These are phyloP conservation scores for Poeciliopsis turrubarensis DNA, from an alignment of 2,113 vertebrate species.

Conservation along the genomic window DNA sequence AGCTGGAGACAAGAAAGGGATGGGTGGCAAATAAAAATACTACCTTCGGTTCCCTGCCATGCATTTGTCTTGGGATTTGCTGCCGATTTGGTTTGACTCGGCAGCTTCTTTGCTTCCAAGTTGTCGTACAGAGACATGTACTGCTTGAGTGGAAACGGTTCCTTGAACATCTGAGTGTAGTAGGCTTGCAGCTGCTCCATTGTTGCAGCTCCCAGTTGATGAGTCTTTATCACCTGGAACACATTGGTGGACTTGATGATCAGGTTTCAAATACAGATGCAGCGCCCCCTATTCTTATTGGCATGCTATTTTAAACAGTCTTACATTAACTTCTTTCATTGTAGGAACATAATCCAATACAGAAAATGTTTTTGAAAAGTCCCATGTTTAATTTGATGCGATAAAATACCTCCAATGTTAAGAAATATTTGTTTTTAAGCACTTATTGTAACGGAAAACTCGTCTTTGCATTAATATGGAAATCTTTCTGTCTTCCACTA, in stretches of 20 bases:
- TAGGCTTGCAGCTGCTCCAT: slow-evolving; percentile 60
- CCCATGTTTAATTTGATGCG: background rate
- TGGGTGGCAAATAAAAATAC: background rate
- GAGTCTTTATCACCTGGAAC: slow-evolving; percentile 58
- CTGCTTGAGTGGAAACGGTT: slow-evolving; percentile 54
- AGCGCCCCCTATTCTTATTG: fast-evolving
- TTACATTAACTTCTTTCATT: too few species aligned
- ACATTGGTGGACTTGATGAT: background rate
- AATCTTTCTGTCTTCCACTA: too few species aligned
- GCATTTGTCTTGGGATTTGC: background rate
- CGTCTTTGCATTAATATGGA: too few species aligned
- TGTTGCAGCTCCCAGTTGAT: slow-evolving; percentile 36
- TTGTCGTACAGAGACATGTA: slow-evolving; percentile 71
- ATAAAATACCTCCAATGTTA: background rate
- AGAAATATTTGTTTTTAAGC: background rate
- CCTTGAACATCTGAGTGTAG: slow-evolving; percentile 50
- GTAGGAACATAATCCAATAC: too few species aligned
- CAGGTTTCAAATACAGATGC: background rate
- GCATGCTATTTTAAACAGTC: too few species aligned
- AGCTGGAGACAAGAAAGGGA: background rate
- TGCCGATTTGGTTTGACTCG: background rate
- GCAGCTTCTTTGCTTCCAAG: slow-evolving; percentile 18
- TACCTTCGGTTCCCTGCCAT: slow-evolving; percentile 47
- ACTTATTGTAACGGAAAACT: too few species aligned
- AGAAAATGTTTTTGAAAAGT: background rate